These are phyloP conservation scores for Rhea americana DNA, from an alignment of 2,113 vertebrate species.

Conservation along the genomic window DNA sequence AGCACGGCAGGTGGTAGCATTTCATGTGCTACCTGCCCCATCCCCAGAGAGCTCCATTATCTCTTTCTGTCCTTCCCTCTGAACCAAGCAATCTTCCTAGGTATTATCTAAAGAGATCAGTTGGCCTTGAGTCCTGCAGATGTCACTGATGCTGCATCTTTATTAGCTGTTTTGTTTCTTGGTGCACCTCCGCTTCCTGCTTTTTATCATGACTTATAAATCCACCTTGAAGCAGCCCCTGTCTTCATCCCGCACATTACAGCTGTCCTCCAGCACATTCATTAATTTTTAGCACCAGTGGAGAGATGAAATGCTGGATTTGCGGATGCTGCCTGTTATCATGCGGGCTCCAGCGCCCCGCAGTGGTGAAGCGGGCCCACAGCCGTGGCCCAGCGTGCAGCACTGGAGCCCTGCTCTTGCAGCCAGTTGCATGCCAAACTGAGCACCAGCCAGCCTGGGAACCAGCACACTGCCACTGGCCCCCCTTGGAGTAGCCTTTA, in stretches of 20 bases:
- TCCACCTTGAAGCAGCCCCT: slow-evolving; percentile 39
- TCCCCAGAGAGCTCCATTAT: not conserved
- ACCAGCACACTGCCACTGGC: accelerated
- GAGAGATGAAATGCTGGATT: not conserved
- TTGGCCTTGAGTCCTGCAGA: slow-evolving; percentile 12
- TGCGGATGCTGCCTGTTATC: not conserved
- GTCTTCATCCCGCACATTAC: slow-evolving; percentile 4
- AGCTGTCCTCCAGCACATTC: slow-evolving; percentile 40
- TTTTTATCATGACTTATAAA: slow-evolving; percentile 43
- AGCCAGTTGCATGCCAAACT: not conserved
- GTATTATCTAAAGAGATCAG: slow-evolving; percentile 22
- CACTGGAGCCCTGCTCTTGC: accelerated
- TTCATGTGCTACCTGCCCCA: not conserved
- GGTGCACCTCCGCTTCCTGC: not conserved
- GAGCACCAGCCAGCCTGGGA: accelerated
- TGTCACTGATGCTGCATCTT: slow-evolving; percentile 17
- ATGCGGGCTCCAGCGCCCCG: not conserved
- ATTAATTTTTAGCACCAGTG: slow-evolving; percentile 47
- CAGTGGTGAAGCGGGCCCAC: not conserved
- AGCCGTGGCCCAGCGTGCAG: accelerated
- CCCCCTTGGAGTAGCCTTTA: not conserved
- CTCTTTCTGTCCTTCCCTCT: not conserved
- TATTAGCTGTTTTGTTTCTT: slow-evolving; percentile 18
- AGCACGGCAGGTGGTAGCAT: not conserved
- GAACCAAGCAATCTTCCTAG: not conserved